These are phyloP conservation scores for Apostichopus japonicus DNA, from an alignment of 35 echinoderm and acorn worm species.

Conservation along the genomic window DNA sequence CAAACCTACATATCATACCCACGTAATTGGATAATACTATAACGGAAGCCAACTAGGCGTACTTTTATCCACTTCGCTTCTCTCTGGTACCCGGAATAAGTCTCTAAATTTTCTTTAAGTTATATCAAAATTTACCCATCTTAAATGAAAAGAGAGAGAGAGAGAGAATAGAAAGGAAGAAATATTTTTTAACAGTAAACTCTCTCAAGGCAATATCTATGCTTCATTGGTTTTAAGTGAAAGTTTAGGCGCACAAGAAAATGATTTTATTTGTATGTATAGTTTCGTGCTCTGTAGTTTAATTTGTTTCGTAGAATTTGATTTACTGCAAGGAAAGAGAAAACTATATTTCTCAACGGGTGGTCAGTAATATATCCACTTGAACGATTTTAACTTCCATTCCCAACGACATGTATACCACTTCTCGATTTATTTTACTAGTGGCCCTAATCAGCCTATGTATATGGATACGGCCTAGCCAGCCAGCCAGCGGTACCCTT, in stretches of 20 bases:
- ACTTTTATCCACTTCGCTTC: background rate
- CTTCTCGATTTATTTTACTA: background rate
- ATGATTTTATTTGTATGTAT: background rate
- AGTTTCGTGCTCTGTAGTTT: background rate
- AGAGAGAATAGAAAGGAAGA: background rate
- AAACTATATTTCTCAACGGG: conserved; percentile 11
- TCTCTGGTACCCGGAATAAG: background rate
- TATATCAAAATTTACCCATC: background rate
- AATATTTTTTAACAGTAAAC: background rate
- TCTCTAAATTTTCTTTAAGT: background rate
- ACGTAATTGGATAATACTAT: conserved; percentile 15
- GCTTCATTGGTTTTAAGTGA: background rate
- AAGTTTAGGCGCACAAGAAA: background rate
- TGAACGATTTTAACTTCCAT: background rate
- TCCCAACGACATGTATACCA: background rate
- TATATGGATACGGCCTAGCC: background rate
- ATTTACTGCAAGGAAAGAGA: background rate
- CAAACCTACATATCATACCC: background rate
- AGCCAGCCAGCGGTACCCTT: background rate
- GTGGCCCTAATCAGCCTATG: background rate
- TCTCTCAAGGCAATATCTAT: background rate
- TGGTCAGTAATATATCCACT: conserved; percentile 23
- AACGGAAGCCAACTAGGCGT: background rate
- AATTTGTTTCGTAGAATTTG: background rate
- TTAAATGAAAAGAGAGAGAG: background rate